These are phyloP conservation scores for Drosophila falleni DNA, from an alignment of 2,888 invertebrate genomes.

Conservation along the genomic window DNA sequence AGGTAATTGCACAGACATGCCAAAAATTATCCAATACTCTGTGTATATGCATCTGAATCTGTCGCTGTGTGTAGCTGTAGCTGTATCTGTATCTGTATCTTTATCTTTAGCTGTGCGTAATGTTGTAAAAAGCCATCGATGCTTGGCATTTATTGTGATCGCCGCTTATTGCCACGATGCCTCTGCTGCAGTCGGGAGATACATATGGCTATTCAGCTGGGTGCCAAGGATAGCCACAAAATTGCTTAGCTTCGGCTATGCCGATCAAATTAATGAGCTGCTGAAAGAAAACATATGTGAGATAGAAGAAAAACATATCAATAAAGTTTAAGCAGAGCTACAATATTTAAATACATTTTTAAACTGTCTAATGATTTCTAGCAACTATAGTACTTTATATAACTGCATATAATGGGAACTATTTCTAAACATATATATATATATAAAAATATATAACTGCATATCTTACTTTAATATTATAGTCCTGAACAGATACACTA, in stretches of 20 bases:
- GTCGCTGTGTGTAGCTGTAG: conserved; percentile 1
- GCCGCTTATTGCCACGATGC: conserved; percentile 41
- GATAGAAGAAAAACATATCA: too few species aligned
- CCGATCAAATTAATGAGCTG: conserved; percentile 3
- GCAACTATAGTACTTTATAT: too few species aligned
- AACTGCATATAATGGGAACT: too few species aligned
- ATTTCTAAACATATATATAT: too few species aligned
- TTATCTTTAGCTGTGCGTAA: conserved; percentile 41
- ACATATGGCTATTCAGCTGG: conserved; percentile 14
- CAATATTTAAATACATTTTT: too few species aligned
- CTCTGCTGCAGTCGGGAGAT: conserved; percentile 18
- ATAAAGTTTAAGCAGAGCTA: too few species aligned
- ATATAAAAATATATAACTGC: too few species aligned
- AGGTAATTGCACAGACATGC: conserved; percentile 79
- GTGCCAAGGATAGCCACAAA: conserved; percentile 61
- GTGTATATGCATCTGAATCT: conserved; percentile 15
- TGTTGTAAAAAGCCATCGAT: conserved; percentile 72
- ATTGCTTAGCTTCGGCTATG: conserved; percentile 15
- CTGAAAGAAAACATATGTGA: background rate
- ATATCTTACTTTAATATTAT: too few species aligned
- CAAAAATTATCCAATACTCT: conserved; percentile 75
- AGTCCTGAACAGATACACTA: too few species aligned
- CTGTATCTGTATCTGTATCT: conserved; percentile 1
- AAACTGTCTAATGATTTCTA: too few species aligned
- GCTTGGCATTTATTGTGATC: conserved; percentile 81